Evolutionary conservation across 2,797 vertebrate species (phyloP).

Genomic region (Enteromius anoplus): DNA sequence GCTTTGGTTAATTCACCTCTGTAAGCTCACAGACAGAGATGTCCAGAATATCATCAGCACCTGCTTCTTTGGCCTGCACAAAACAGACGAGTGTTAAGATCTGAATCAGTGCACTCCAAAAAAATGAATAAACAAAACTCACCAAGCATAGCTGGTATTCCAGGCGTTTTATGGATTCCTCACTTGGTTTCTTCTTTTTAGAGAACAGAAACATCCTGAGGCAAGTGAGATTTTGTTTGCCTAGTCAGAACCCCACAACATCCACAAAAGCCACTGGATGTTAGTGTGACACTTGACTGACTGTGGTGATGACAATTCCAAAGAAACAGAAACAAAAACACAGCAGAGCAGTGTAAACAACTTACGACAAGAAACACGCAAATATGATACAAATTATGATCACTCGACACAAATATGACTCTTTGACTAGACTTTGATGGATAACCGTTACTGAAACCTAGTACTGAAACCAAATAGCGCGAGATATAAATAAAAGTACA

Average conservation of each 20-base stretch:
- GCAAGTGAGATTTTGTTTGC: not conserved
- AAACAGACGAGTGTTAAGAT: constrained; percentile 14
- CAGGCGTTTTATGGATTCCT: constrained; percentile 87
- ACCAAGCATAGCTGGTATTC: constrained; percentile 94
- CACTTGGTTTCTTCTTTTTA: constrained; percentile 88
- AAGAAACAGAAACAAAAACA: constrained; percentile 10
- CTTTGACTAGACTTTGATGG: not conserved
- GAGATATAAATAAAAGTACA: not conserved
- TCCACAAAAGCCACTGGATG: constrained; percentile 16
- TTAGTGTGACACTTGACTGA: not conserved
- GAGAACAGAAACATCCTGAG: constrained; percentile 88
- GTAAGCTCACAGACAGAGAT: constrained; percentile 90
- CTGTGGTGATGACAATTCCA: not conserved
- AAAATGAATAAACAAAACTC: constrained; percentile 54
- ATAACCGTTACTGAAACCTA: not conserved
- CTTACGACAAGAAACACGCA: not conserved
- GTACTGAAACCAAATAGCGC: not conserved
- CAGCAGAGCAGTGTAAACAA: not conserved
- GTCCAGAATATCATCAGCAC: constrained; percentile 92
- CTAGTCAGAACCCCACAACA: not conserved
- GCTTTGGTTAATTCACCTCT: constrained; percentile 79
- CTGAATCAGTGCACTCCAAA: not conserved
- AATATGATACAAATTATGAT: not conserved
- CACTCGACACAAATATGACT: not conserved
- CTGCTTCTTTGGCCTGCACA: constrained; percentile 89